These are phyloP conservation scores for Otus scops DNA, from an alignment of 2,797 vertebrate species.

Conservation along the genomic window DNA sequence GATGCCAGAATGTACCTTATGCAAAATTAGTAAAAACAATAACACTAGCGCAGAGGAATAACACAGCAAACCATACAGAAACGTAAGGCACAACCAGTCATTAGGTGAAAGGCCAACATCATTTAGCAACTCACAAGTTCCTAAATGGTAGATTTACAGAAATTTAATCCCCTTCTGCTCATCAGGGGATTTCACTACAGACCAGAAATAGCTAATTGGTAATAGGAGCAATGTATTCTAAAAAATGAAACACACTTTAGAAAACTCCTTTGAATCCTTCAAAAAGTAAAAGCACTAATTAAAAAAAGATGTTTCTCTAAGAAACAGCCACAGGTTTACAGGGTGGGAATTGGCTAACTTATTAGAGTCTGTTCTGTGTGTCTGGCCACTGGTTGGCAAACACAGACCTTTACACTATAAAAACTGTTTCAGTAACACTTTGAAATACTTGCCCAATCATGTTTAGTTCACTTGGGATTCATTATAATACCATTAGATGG, in stretches of 20 bases:
- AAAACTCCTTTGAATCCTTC: slow-evolving; percentile 48
- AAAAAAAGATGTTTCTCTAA: slow-evolving; percentile 69
- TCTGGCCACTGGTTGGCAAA: slow-evolving; percentile 73
- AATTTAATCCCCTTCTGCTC: slow-evolving; percentile 64
- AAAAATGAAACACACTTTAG: slow-evolving; percentile 32
- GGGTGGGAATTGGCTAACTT: slow-evolving; percentile 61
- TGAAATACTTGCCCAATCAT: slow-evolving; percentile 78
- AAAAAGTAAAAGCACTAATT: slow-evolving; percentile 64
- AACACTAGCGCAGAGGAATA: slow-evolving; percentile 33
- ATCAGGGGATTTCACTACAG: slow-evolving; percentile 64
- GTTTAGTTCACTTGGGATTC: slow-evolving; percentile 78
- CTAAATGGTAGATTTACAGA: slow-evolving; percentile 74
- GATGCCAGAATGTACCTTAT: slow-evolving; percentile 62
- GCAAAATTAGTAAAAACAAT: slow-evolving; percentile 57
- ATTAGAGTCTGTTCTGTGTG: slow-evolving; percentile 55
- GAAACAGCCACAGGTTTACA: slow-evolving; percentile 60
- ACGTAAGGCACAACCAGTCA: slow-evolving; percentile 36
- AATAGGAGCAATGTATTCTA: not conserved
- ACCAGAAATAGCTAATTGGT: slow-evolving; percentile 70
- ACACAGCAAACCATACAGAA: slow-evolving; percentile 56
- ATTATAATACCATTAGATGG: slow-evolving; percentile 80
- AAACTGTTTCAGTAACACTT: slow-evolving; percentile 78
- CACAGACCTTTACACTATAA: slow-evolving; percentile 72
- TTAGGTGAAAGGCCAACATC: slow-evolving; percentile 68
- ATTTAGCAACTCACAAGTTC: slow-evolving; percentile 69